Evolutionary conservation across 2,113 vertebrate genomes (phyloP).

Genomic region (Ailurus styani): DNA sequence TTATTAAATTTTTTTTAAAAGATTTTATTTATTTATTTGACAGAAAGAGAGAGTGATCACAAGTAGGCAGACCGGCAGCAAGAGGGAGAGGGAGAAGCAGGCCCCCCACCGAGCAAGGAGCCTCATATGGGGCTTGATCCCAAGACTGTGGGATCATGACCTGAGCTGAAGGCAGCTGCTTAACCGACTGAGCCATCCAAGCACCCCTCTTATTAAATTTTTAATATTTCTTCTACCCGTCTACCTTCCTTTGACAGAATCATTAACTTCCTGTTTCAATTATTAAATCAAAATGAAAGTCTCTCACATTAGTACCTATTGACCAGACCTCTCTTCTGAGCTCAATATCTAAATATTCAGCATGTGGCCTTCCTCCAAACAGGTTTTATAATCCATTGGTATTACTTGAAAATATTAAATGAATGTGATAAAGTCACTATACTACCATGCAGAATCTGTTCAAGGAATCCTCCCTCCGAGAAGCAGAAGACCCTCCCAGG

Average conservation of each 20-base stretch:
- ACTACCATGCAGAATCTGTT: background rate
- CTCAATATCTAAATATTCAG: background rate
- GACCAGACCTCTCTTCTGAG: background rate
- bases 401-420: constrained; percentile 3
- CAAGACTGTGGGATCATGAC: too few species aligned
- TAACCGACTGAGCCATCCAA: background rate
- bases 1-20: too few species aligned
- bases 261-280: background rate
- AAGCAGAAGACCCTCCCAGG: background rate
- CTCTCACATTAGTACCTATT: background rate
- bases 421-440: background rate
- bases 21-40: too few species aligned
- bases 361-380: background rate
- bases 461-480: background rate
- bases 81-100: too few species aligned
- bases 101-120: too few species aligned
- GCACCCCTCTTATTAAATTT: background rate
- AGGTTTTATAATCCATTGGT: background rate
- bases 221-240: background rate
- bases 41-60: too few species aligned
- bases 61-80: too few species aligned
- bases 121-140: too few species aligned
- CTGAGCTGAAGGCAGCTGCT: background rate
- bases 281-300: background rate
- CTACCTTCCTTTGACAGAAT: background rate